These are phyloP conservation scores for Drosophila oshimai DNA, from an alignment of 1,140 invertebrate species.

Conservation along the genomic window DNA sequence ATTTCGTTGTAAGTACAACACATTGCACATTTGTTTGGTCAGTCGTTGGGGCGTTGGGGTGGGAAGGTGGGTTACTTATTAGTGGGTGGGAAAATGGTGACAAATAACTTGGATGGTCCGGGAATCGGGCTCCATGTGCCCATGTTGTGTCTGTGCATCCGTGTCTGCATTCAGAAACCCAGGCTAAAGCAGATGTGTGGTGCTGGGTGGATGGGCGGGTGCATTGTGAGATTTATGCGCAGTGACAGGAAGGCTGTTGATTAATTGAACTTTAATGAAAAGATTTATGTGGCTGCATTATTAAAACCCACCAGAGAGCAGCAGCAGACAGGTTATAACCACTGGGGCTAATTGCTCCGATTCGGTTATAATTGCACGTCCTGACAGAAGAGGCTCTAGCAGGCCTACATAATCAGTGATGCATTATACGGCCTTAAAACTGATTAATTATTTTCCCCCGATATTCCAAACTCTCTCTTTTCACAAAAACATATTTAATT, in stretches of 20 bases:
- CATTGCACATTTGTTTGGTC: constrained; percentile 66
- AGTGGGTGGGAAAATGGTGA: constrained; percentile 50
- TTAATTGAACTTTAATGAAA: constrained; percentile 81
- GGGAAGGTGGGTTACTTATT: background rate
- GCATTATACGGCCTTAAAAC: too few species aligned
- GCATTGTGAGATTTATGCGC: constrained; percentile 70
- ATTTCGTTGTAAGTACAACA: constrained; percentile 70
- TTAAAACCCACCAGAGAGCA: constrained; percentile 46
- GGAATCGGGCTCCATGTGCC: background rate
- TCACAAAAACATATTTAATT: constrained; percentile 7
- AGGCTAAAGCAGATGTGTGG: constrained; percentile 5
- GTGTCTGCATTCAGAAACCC: constrained; percentile 24
- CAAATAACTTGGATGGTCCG: constrained; percentile 52
- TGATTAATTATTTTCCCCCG: constrained; percentile 1
- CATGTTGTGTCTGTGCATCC: constrained; percentile 26
- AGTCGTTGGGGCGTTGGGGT: background rate
- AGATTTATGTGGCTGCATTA: constrained; percentile 76
- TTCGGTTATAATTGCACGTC: constrained; percentile 38
- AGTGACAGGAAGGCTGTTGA: constrained; percentile 70
- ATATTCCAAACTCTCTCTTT: background rate
- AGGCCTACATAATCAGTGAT: background rate
- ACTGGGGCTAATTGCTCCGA: constrained; percentile 59
- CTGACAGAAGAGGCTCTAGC: constrained; percentile 6
- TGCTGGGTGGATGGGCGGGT: constrained; percentile 19
- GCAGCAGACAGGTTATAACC: constrained; percentile 23